These are phyloP conservation scores for Meriones psammophilus DNA, from an alignment of 2,797 vertebrate genomes.

Conservation along the genomic window DNA sequence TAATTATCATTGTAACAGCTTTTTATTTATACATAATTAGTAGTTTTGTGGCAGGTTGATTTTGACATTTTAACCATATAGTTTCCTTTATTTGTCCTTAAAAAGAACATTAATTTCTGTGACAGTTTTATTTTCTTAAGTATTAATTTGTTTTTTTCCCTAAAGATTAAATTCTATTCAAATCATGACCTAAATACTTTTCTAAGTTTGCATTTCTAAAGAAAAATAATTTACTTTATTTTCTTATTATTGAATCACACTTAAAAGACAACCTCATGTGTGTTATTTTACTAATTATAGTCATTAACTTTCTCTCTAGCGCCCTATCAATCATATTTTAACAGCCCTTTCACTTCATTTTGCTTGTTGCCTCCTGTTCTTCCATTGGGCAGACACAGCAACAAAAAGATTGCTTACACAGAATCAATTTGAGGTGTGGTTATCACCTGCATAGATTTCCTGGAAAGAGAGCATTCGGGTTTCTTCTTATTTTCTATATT, in stretches of 20 bases:
- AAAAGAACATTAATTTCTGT: background rate
- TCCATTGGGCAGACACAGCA: background rate
- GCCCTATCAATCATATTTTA: background rate
- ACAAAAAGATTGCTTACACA: background rate
- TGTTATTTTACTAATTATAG: background rate
- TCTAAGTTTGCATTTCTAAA: background rate
- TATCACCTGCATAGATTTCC: too few relatives aligned
- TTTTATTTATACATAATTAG: constrained; percentile 66
- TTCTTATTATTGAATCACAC: background rate
- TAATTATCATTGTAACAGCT: constrained; percentile 62
- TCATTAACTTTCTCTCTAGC: background rate
- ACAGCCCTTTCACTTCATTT: background rate
- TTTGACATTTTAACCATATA: constrained; percentile 48
- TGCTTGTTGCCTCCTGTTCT: background rate
- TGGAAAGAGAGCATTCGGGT: rapidly evolving
- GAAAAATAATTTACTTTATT: background rate
- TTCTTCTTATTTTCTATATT: background rate
- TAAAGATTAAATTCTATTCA: constrained; percentile 7
- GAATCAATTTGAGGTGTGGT: background rate
- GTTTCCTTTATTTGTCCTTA: constrained; percentile 17
- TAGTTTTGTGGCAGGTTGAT: constrained; percentile 59
- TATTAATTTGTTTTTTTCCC: constrained; percentile 32
- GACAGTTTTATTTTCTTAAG: constrained; percentile 8
- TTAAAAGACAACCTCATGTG: background rate
- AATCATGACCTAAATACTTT: background rate